These are phyloP conservation scores for Nephrotoma guestfalica DNA, from an alignment of 2,888 invertebrate genomes.

Conservation along the genomic window DNA sequence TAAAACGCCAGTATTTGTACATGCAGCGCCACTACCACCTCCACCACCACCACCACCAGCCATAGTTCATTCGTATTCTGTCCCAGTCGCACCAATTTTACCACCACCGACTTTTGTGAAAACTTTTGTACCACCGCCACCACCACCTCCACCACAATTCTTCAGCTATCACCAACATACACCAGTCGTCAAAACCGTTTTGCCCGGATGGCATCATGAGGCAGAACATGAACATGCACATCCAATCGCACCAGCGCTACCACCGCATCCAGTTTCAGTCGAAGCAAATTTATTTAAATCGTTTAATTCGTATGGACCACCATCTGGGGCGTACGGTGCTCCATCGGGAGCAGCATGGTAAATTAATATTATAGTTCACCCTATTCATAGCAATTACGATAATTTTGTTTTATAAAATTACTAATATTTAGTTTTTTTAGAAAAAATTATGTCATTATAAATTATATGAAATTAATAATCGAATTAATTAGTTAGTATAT, in stretches of 20 bases:
- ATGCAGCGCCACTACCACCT: constrained; percentile 5
- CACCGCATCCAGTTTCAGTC: background rate
- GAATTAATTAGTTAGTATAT: background rate
- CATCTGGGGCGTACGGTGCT: background rate
- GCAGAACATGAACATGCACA: background rate
- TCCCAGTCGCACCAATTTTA: background rate
- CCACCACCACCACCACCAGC: background rate
- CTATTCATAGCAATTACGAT: background rate
- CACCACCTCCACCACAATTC: background rate
- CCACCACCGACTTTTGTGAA: background rate
- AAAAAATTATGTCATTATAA: background rate
- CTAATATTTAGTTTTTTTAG: background rate
- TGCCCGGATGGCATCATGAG: background rate
- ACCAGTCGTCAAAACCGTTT: constrained; percentile 8
- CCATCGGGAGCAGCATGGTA: background rate
- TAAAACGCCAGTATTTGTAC: background rate
- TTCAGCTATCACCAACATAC: constrained; percentile 8
- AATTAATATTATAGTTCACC: background rate
- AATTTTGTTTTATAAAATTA: background rate
- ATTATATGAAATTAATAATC: background rate
- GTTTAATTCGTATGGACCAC: background rate
- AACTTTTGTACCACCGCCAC: background rate
- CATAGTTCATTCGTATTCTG: background rate
- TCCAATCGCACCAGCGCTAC: background rate
- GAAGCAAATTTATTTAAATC: background rate